Evolutionary conservation across 2,888 invertebrate genomes (phyloP).

Genomic region (Lucinisca nassula): DNA sequence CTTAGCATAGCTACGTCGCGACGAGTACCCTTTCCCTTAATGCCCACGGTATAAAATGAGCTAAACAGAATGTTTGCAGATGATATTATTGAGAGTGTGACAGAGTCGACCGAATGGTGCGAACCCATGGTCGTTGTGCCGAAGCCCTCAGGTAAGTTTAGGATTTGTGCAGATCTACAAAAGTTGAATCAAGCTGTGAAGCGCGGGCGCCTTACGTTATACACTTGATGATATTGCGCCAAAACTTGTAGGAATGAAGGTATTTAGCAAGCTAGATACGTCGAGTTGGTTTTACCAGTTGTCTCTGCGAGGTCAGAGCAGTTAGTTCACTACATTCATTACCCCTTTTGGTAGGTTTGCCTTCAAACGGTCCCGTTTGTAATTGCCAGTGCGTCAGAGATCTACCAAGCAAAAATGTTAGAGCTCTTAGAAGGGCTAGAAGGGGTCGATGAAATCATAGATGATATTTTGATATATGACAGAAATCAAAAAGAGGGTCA

Average conservation of each 20-base stretch:
- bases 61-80: constrained; percentile 14
- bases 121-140: constrained; percentile 60
- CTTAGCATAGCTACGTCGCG: constrained; percentile 25
- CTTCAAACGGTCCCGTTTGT: constrained; percentile 56
- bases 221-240: constrained; percentile 59
- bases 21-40: constrained; percentile 39
- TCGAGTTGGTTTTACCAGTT: constrained; percentile 62
- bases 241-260: constrained; percentile 41
- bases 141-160: constrained; percentile 48
- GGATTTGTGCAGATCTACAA: constrained; percentile 63
- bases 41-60: constrained; percentile 38
- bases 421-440: constrained; percentile 46
- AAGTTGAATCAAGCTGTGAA: constrained; percentile 61
- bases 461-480: constrained; percentile 65
- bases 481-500: constrained; percentile 31
- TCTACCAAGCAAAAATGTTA: constrained; percentile 41
- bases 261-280: constrained; percentile 62
- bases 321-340: constrained; percentile 55
- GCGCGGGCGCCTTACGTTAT: constrained; percentile 57
- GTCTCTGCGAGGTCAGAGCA: constrained; percentile 35
- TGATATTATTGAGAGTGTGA: constrained; percentile 27
- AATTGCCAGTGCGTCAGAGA: constrained; percentile 52
- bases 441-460: constrained; percentile 53
- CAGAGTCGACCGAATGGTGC: constrained; percentile 51
- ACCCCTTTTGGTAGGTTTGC: constrained; percentile 55